Evolutionary conservation across 2,113 vertebrate genomes (phyloP).

Genomic region (Pangasianodon hypophthalmus): DNA sequence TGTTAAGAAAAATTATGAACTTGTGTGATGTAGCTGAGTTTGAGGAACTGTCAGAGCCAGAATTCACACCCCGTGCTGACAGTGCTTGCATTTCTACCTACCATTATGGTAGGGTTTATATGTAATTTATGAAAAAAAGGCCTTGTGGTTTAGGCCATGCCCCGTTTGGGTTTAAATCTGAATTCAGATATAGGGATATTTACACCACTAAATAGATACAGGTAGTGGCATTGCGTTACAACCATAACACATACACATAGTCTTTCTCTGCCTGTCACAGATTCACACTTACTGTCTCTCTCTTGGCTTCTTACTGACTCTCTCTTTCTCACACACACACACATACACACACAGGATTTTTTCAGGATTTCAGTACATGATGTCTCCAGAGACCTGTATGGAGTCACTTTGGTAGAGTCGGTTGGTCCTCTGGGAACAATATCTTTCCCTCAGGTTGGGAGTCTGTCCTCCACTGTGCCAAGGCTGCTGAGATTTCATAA

Average conservation of each 20-base stretch:
- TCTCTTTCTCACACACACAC: background rate
- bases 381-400: conserved; percentile 33
- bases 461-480: conserved; percentile 1
- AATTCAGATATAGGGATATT: background rate
- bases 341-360: background rate
- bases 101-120: too few species aligned
- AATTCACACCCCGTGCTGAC: background rate
- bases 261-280: background rate
- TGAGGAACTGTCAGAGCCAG: background rate
- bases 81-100: background rate
- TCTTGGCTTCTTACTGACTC: background rate
- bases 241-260: background rate
- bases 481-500: conserved; percentile 27
- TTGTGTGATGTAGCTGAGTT: background rate
- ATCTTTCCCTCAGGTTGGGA: conserved; percentile 8
- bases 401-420: conserved; percentile 36
- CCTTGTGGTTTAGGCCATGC: background rate
- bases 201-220: background rate
- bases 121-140: background rate
- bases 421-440: conserved; percentile 28
- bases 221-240: conserved; percentile 11
- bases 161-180: background rate
- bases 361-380: conserved; percentile 35
- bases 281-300: background rate
- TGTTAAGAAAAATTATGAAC: background rate